Evolutionary conservation across 2,888 invertebrate species (phyloP).

Genomic region (Cheilosia vulpina): DNA sequence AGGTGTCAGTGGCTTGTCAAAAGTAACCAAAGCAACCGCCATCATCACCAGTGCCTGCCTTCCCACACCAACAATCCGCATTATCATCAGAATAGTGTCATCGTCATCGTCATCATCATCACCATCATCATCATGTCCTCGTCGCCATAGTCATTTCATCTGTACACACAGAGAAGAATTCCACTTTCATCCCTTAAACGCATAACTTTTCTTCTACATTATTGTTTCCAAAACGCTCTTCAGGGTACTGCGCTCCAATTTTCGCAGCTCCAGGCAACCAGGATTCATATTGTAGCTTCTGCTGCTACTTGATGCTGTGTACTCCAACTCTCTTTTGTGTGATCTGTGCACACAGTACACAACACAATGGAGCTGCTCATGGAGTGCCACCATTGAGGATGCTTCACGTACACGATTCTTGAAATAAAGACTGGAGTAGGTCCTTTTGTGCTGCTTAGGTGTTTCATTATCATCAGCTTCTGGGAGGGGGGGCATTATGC

Average conservation of each 20-base stretch:
- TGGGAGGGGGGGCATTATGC: conserved; percentile 46
- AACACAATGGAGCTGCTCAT: conserved; percentile 67
- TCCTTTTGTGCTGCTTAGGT: conserved; percentile 69
- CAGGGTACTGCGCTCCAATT: conserved; percentile 70
- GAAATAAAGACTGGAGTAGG: conserved; percentile 49
- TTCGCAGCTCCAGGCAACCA: conserved; percentile 51
- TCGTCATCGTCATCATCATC: conserved; percentile 33
- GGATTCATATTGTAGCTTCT: conserved; percentile 25
- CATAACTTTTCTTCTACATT: conserved; percentile 69
- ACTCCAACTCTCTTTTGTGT: conserved; percentile 55
- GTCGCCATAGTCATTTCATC: conserved; percentile 27
- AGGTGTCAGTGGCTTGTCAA: conserved; percentile 67
- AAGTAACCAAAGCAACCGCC: conserved; percentile 64
- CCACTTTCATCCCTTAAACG: conserved; percentile 67
- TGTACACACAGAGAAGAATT: conserved; percentile 39
- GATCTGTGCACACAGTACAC: conserved; percentile 17
- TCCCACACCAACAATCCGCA: neutral
- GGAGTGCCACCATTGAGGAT: conserved; percentile 67
- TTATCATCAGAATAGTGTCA: conserved; percentile 17
- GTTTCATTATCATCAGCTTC: conserved; percentile 72
- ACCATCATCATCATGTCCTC: conserved; percentile 34
- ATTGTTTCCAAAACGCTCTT: conserved; percentile 70
- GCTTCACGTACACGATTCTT: conserved; percentile 63
- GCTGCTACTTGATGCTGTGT: conserved; percentile 30
- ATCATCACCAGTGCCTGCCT: conserved; percentile 14